phyloP scores from a whole-genome alignment of 2,113 vertebrate species.

The Rhinoderma darwinii region DNA sequence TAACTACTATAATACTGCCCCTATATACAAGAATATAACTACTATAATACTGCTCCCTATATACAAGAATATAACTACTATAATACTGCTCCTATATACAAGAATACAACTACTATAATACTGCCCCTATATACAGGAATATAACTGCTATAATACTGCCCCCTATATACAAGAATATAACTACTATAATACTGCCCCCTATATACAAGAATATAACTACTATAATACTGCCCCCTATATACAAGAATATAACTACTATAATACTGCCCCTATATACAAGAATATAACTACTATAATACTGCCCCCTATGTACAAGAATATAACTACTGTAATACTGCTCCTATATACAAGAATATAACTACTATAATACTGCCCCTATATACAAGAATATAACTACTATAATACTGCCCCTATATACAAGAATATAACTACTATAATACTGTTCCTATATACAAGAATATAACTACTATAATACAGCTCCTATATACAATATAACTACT shows the following conservation, averaged over 20 bases:
- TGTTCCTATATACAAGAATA: too few species aligned
- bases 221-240: neutral
- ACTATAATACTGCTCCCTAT: slow-evolving; percentile 11
- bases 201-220: neutral
- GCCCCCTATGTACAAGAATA: neutral
- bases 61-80: neutral
- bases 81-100: neutral
- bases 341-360: slow-evolving; percentile 13
- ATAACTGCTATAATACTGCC: too few species aligned
- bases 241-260: neutral
- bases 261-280: neutral
- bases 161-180: neutral
- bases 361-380: neutral
- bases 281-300: slow-evolving; percentile 5
- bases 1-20: neutral
- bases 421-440: too few species aligned
- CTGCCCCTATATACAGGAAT: neutral
- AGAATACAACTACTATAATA: neutral
- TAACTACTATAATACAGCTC: too few species aligned
- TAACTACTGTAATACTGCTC: slow-evolving; percentile 13
- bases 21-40: neutral
- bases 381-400: too few species aligned
- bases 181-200: neutral
- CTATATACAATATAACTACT: too few species aligned
- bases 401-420: too few species aligned